A percentile compares a stretch with the other conserved stretches of the same genome.
Conservation (phyloP, 2,888 invertebrate species). For the Catotricha subobsoleta region DNA sequence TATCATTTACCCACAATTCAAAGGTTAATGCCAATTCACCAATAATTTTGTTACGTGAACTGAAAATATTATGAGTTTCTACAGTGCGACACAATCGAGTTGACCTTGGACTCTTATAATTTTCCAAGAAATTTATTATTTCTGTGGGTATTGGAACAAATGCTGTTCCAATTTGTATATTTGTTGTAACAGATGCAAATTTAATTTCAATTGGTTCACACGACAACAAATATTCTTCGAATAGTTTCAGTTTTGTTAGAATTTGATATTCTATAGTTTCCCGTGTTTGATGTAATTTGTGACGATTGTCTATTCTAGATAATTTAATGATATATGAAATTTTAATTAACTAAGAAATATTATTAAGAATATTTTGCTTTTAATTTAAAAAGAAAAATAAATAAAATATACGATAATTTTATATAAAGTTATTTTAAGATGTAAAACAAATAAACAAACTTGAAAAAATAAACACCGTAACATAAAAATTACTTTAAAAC, state of each 20-base stretch:
- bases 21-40: slow-evolving; percentile 8
- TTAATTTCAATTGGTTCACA: slow-evolving; percentile 19
- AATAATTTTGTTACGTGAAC: slow-evolving; percentile 8
- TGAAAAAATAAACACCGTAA: background rate
- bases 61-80: slow-evolving; percentile 9
- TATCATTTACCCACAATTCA: slow-evolving; percentile 8
- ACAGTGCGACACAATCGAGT: background rate
- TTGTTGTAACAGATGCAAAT: slow-evolving; percentile 11
- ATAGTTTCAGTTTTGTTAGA: slow-evolving; percentile 4
- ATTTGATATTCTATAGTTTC: slow-evolving; percentile 3
- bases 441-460: background rate
- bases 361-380: background rate
- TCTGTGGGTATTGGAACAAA: slow-evolving; percentile 8
- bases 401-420: background rate
- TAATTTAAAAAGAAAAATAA: background rate
- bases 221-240: slow-evolving; percentile 12
- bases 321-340: background rate
- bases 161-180: slow-evolving; percentile 11
- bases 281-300: background rate
- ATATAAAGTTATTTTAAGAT: background rate
- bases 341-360: background rate
- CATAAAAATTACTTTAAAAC: slow-evolving; percentile 13
- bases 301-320: background rate
- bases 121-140: slow-evolving; percentile 3
- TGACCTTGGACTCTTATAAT: background rate